phyloP scores from a whole-genome alignment of 1,140 invertebrate genomes.

The Euwallacea similis region DNA sequence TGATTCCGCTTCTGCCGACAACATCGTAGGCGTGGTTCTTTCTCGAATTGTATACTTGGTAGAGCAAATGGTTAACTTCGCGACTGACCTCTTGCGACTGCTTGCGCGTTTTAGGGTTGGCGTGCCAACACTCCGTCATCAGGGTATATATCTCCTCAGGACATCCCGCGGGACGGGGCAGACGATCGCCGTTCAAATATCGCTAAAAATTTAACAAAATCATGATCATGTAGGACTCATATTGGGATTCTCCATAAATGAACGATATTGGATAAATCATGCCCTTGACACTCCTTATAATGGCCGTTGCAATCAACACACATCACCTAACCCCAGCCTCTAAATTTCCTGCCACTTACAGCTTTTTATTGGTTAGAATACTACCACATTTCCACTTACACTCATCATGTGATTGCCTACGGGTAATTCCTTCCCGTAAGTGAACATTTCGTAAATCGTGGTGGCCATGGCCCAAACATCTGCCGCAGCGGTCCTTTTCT shows the following conservation, averaged over 20 bases:
- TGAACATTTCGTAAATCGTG: conserved; percentile 89
- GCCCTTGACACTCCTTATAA: no score
- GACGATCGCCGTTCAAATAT: conserved; percentile 70
- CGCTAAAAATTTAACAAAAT: conserved; percentile 53
- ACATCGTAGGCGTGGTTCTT: conserved; percentile 59
- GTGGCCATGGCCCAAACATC: conserved; percentile 90
- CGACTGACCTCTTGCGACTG: conserved; percentile 79
- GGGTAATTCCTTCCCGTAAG: conserved; percentile 64
- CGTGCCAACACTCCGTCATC: conserved; percentile 87
- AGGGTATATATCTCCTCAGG: conserved; percentile 80
- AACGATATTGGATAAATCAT: no score
- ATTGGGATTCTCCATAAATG: no score
- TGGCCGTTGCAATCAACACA: no score
- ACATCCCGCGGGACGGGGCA: conserved; percentile 75
- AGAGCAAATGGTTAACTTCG: conserved; percentile 79
- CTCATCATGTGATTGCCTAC: conserved; percentile 33
- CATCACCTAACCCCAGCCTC: no score
- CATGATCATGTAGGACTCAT: no score
- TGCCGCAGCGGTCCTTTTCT: conserved; percentile 60
- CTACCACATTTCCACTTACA: no score
- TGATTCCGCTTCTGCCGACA: conserved; percentile 42
- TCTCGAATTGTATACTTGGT: conserved; percentile 68
- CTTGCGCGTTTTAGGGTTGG: conserved; percentile 69
- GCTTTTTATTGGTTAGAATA: no score
- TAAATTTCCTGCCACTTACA: no score